Evolutionary conservation across 1,140 invertebrate species (phyloP), one percentile per base, ranked within the genome.

Genomic region (Drosophila teissieri): DNA sequence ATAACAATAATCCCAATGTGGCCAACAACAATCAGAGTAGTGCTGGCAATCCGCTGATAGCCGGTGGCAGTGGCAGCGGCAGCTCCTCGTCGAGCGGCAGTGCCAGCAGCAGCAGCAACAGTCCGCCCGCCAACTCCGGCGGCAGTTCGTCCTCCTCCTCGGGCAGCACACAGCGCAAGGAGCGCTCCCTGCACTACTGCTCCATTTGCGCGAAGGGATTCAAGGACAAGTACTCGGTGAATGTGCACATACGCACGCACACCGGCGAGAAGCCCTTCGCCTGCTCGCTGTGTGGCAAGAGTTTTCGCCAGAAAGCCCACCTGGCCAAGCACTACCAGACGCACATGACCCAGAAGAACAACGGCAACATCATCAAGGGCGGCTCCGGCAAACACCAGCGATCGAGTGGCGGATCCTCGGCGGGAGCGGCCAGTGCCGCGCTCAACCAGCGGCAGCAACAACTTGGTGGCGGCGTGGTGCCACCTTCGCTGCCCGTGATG

Each of bases 321-420:
- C 94, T 99, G 55, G 98, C 98, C 57, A 99, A 99, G 92, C 98
- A 99, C 93, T 98, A 99, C 92, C 97, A 98, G 92, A 99, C 98
- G 17, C 98, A 99, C 92, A 95, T 97, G 64, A 96, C 96, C 8
- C 96, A 96, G 88, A 96, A 96, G 85, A 95, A 94, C 42, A 92
- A 91, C 34, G 90, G 91, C 8, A 89, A 49, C 80, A 80, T 91
- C 31, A 89, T 92, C 54, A 92, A 92, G 48, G 84, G 86, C 22
- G 78, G 69, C 2, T 72, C 89, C 4, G 56, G 65, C 7, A 91
- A 91, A 39, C 91, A 91, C 44, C 90, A 81, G 37, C 76, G 90
- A 10, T 55, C 56, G 42, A 19, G 65, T 61, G 57, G 62, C 57
- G 57, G 62, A 7, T 37, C 51, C 3, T 55, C 49, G 5, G 36